Conservation (phyloP, 1,140 invertebrate genomes). For the Tetramorium alpestre region DNA sequence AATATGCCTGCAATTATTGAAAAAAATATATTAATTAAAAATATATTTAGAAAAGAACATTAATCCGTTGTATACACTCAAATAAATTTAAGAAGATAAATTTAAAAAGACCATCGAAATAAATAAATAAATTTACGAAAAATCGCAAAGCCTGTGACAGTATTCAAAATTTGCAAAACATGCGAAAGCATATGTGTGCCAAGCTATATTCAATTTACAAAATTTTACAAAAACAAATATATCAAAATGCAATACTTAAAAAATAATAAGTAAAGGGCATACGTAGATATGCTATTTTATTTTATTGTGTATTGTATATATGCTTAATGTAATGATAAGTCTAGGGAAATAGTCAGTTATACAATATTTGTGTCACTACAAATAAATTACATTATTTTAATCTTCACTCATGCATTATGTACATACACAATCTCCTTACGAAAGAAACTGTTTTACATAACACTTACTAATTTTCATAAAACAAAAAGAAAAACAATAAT, state of each 20-base stretch:
- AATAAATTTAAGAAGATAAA: not conserved
- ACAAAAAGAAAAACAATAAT: not conserved
- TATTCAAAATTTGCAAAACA: slow-evolving; percentile 26
- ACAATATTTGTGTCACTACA: not conserved
- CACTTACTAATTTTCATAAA: not conserved
- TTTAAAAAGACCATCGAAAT: not conserved
- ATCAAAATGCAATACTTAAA: not conserved
- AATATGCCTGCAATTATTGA: not conserved
- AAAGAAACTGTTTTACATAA: not conserved
- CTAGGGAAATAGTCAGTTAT: not conserved
- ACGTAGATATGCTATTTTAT: not conserved
- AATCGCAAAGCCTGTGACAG: not conserved
- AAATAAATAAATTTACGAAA: slow-evolving; percentile 14
- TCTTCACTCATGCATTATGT: slow-evolving; percentile 7
- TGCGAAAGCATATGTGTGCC: slow-evolving; percentile 14
- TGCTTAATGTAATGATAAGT: not conserved
- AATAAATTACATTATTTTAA: slow-evolving; percentile 15
- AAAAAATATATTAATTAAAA: slow-evolving; percentile 12
- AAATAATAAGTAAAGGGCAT: slow-evolving; percentile 1
- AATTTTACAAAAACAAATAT: slow-evolving; percentile 31
- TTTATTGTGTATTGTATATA: not conserved
- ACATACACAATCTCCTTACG: not conserved
- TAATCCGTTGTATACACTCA: slow-evolving; percentile 35
- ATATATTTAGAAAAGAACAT: slow-evolving; percentile 16
- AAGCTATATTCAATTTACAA: slow-evolving; percentile 34